Evolutionary conservation across 2,113 vertebrate species (phyloP), one percentile per base, ranked within the genome.

Genomic region (Baryphthengus martii): DNA sequence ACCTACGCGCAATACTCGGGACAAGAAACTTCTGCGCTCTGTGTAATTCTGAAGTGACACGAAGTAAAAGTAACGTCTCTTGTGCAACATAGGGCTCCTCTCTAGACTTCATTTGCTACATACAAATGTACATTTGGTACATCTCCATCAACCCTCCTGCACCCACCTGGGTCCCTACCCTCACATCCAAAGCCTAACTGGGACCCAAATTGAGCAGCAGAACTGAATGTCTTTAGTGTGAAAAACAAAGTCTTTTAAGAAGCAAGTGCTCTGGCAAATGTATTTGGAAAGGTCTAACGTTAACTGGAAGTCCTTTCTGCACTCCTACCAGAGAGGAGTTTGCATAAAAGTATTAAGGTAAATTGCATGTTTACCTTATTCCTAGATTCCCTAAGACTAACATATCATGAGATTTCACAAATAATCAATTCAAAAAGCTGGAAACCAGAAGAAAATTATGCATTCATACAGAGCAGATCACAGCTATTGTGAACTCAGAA

Each of bases 1-100:
- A 18, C 67, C 45, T 28, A 4, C 0, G 9, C 31, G 12, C 29
- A 52, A 5, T 19, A 23, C 31, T 3, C 37, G 24, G 70, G 42
- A 47, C 42, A 47, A 37, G 11, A 49, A 33, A 19, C 40, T 59
- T 85, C 3, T 31, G 45, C 33, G 2, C 33, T 59, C 3, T 20
- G 24, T 39, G 13, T 13, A 25, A 45, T 40, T 62, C 63, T 81
- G 21, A 59, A 65, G 44, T 23, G 24, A 11, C 4, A 37, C 18
- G 35, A 37, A 78, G 31, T 0, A 0, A 35, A 3, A 40, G 35
- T 55, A 35, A n/a, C 2, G 1, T 1, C 9, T 15, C 13, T 13
- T 25, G 16, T 24, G 23, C 74, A 52, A 31, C 6, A 4, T 9
- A 20, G 2, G 3, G n/a, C 44, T 79, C 39, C n/a, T 31, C 18